Percentiles rank a stretch among this genome's conserved stretches.
These are phyloP conservation scores for Zosterops borbonicus DNA, from an alignment of 2,113 vertebrate species.

Conservation along the genomic window DNA sequence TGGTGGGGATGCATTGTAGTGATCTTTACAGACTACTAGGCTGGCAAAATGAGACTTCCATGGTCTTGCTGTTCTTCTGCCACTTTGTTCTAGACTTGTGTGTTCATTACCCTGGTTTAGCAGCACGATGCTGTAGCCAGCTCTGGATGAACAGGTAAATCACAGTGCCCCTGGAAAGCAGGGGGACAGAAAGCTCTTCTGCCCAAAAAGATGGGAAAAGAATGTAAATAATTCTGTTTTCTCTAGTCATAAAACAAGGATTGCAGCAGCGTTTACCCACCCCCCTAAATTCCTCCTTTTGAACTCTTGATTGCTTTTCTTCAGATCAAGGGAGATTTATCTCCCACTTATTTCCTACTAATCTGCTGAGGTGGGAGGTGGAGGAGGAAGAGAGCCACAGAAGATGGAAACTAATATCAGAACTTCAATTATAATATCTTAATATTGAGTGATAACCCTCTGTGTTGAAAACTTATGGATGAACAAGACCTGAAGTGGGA, in stretches of 20 bases:
- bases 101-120: neutral
- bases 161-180: neutral
- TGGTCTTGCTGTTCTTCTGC: neutral
- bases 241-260: neutral
- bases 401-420: neutral
- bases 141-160: neutral
- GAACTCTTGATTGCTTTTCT: neutral
- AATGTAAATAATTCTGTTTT: neutral
- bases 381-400: neutral
- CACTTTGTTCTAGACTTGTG: neutral
- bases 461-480: neutral
- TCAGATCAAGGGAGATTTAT: neutral
- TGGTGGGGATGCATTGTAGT: neutral
- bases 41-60: neutral
- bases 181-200: neutral
- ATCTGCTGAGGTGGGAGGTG: neutral
- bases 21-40: neutral
- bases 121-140: accelerated
- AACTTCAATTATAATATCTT: neutral
- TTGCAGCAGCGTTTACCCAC: neutral
- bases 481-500: neutral
- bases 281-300: neutral
- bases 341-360: neutral
- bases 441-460: neutral
- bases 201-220: neutral